phyloP scores from a whole-genome alignment of 2,113 vertebrate species.

The Leptocoma aspasia region DNA sequence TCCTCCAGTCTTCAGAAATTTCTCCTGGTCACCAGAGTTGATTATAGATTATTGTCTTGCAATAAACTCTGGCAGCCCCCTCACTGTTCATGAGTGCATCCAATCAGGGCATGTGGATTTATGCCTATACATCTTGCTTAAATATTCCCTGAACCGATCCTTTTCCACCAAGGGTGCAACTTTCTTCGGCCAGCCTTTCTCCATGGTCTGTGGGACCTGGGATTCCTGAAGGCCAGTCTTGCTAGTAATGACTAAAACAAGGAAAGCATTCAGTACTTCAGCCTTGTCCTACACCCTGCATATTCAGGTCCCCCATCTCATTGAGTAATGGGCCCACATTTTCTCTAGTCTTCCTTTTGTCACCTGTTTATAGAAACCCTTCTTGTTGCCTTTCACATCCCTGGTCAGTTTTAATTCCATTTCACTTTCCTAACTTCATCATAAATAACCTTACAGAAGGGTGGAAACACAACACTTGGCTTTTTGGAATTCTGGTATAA shows the following conservation, averaged over 20 bases:
- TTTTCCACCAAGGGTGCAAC: neutral
- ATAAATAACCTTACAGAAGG: neutral
- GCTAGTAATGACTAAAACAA: neutral
- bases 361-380: neutral
- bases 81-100: neutral
- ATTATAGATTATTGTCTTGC: neutral
- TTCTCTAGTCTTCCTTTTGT: neutral
- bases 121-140: neutral
- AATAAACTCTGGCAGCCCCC: neutral
- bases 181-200: neutral
- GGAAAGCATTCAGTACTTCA: neutral
- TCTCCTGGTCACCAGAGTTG: neutral
- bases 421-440: neutral
- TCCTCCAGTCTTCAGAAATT: neutral
- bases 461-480: neutral
- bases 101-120: neutral
- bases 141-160: neutral
- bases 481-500: neutral
- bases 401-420: neutral
- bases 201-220: neutral
- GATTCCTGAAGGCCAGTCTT: neutral
- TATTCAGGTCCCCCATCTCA: neutral
- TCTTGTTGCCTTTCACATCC: neutral
- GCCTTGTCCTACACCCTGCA: neutral
- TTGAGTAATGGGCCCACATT: neutral